Evolutionary conservation across 2,888 invertebrate species (phyloP), one percentile per base, ranked within the genome.

Genomic region (Acronicta aceris): DNA sequence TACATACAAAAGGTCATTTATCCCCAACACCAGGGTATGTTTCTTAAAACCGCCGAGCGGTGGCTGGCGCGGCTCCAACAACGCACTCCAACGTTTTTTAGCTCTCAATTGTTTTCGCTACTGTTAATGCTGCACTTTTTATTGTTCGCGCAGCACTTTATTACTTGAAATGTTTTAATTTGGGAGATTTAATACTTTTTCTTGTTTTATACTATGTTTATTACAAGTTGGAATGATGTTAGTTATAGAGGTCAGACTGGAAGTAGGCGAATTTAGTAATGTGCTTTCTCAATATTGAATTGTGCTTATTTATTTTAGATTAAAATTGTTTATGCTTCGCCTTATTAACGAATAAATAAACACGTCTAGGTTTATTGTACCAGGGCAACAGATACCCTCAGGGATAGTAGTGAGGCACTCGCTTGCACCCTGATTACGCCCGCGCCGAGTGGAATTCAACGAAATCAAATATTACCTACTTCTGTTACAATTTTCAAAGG

Each of bases 101-200:
- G 65, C 66, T 65, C 21, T 65, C 74, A 76, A 74, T 76, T 76
- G 76, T 72, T 73, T 73, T 71, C 66, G 63, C 64, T 58, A 60
- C 69, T 69, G 73, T 69, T 72, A 73, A 73, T 65, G 65, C 65
- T 42, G 50, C 55, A 56, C 40, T 73, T 62, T 73, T 70, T 70
- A 65, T 70, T 70, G 65, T 65, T 60, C 59, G 45, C 71, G 16
- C 60, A 70, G 49, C 71, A 66, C 66, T 71, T 71, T 58, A 71
- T 71, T 71, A 66, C 71, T 71, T 55, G 66, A 62, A 71, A 71
- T 62, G 62, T 71, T 71, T 71, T 71, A 71, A 71, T 71, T 71
- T 71, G 66, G 53, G 58, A 59, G 49, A 38, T 53, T 55, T 66
- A 55, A 43, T 60, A 55, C 54, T 57, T 15, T 40, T 17, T 56